Evolutionary conservation across 2,797 vertebrate species (phyloP), one percentile per base, ranked within the genome.

Genomic region (Cynodonichthys magdalenae): DNA sequence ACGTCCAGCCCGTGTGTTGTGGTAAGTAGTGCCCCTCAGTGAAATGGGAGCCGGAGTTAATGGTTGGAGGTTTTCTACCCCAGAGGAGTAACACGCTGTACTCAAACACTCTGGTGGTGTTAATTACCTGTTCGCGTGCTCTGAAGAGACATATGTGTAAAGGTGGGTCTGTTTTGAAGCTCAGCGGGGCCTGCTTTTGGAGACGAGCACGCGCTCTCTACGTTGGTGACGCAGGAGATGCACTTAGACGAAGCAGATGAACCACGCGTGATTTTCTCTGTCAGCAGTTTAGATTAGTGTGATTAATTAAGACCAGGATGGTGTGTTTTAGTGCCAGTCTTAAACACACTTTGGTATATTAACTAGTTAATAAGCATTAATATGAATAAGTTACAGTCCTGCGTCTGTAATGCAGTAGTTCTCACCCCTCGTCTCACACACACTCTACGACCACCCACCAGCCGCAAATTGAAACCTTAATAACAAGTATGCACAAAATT

Each of bases 1-100:
- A 84, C 91, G 7, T 41, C 74, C 59, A 89, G 88, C 80, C 15
- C 88, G 39, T 94, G 92, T 76, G 74, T 94, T 46, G 92, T 94
- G 92, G 94, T 94, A 61, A 88, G 93, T 87, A 39, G 6, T 18
- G 24, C 6, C 19, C 51, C 46, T 7, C 4, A 14, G 15, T 31
- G 6, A 39, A 39, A 52, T 0, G 1, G 12, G 41, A 64, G n/a
- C 10, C 27, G 4, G 5, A 51, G 53, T 59, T n/a, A 24, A 29
- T 11, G 36, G 31, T 53, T 0, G 15, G 8, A 8, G 24, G 24
- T 24, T 24, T 24, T 3, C 24, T 3, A 24, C 15, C 5, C 11
- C 48, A 4, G 17, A 5, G 7, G 0, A 51, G 7, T 0, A 34
- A 20, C 50, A 24, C 5, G 4, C 12, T 10, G 20, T 6, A 3